Percentiles rank a stretch among this genome's conserved stretches.
phyloP scores from a whole-genome alignment of 2,888 invertebrate species.

The Agapostemon virescens region DNA sequence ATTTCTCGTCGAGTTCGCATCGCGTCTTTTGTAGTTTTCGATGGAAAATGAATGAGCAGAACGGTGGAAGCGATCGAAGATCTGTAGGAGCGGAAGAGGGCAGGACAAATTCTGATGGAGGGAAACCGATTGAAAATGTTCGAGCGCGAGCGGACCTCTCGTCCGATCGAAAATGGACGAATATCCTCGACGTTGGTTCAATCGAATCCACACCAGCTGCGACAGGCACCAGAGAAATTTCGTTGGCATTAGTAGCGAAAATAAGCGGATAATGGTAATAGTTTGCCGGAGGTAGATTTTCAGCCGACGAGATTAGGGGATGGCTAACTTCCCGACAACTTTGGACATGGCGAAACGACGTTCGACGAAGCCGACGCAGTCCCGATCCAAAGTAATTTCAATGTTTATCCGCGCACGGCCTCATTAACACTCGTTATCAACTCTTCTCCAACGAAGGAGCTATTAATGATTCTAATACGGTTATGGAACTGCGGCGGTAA shows the following conservation, averaged over 20 bases:
- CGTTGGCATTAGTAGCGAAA: slow-evolving; percentile 64
- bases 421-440: slow-evolving; percentile 43
- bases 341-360: slow-evolving; percentile 47
- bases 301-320: slow-evolving; percentile 47
- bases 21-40: neutral
- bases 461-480: slow-evolving; percentile 42
- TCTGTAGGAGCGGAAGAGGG: too few relatives aligned
- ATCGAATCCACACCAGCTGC: slow-evolving; percentile 28
- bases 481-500: slow-evolving; percentile 22
- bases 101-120: slow-evolving; percentile 27
- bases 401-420: slow-evolving; percentile 57
- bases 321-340: slow-evolving; percentile 54
- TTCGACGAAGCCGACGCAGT: slow-evolving; percentile 56
- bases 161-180: slow-evolving; percentile 42
- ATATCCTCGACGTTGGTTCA: slow-evolving; percentile 42
- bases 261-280: slow-evolving; percentile 65
- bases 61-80: neutral
- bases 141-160: slow-evolving; percentile 38
- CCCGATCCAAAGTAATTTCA: slow-evolving; percentile 60
- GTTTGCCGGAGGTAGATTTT: slow-evolving; percentile 57
- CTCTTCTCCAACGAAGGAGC: slow-evolving; percentile 13
- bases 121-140: slow-evolving; percentile 53
- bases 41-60: slow-evolving; percentile 8
- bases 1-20: slow-evolving; percentile 1
- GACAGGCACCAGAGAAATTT: slow-evolving; percentile 33